Base-by-base conservation (phyloP, 2,888 invertebrate genomes). In the Drosophila mimica region DNA sequence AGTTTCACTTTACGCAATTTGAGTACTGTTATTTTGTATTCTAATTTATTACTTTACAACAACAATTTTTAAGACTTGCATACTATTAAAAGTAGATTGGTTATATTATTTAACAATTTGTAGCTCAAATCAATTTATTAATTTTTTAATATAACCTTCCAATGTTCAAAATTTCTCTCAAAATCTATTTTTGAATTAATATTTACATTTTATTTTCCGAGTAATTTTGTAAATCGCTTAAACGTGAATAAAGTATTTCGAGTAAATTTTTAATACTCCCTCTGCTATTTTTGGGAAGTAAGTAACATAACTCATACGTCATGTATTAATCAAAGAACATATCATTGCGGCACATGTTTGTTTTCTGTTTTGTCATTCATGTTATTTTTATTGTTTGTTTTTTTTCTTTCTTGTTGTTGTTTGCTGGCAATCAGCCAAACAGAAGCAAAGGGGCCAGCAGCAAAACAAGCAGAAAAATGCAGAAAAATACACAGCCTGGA, bases 371-470 rank as follows among this genome's bases (percentile, higher is more conserved):
- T 66, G 70, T 72, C 80, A 76, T 61, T 49, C 59, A 58, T 62
- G 43, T 49, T 59, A 60, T 28, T 36, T 53, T 38, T 67, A 31
- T 51, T 40, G 38, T 31, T 49, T 53, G 36, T 43, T 64, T 67
- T 62, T 64, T 76, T 65, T 83, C 38, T 71, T 60, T 56, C 17
- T 56, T 3, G 13, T 30, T 82, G 43, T 63, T 77, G 83, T 73
- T 82, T 69, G 62, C 66, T 80, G 89, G 83, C 89, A 83, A 60
- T 70, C 70, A 67, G 89, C 83, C 88, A 83, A 68, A 62, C 59
- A 52, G 25, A 34, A 31, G 13, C 40, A 63, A 33, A 56, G n/a
- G 13, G n/a, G 13, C 31, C 17, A 34, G 36, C 51, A 49, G 46
- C 51, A 51, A 59, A 57, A 59, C 25, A 49, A 49, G 13, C 51